Percentiles rank a stretch among this genome's conserved stretches.
These are phyloP conservation scores for Taeniopygia guttata DNA, from an alignment of 2,797 vertebrate species.

Conservation along the genomic window DNA sequence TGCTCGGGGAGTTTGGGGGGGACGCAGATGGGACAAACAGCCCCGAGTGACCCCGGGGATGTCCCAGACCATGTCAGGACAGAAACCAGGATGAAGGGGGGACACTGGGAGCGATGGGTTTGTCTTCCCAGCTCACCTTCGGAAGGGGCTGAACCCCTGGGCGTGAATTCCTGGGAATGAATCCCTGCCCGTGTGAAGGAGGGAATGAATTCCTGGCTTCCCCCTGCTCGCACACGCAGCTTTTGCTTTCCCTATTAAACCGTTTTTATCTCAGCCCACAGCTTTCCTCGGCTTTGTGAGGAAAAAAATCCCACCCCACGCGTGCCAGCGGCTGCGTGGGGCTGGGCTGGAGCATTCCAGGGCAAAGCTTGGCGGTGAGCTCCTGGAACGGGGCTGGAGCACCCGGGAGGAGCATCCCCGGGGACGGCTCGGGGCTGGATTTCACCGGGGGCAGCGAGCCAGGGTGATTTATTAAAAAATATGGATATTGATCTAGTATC, in stretches of 20 bases:
- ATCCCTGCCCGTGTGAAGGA: too few relatives aligned
- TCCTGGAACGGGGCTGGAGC: too few relatives aligned
- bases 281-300: neutral
- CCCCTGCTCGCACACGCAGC: neutral
- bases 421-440: too few relatives aligned
- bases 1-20: neutral
- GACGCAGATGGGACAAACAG: neutral
- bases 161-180: too few relatives aligned
- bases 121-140: neutral
- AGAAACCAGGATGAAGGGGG: neutral
- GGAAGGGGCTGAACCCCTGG: neutral
- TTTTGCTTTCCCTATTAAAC: neutral
- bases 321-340: too few relatives aligned
- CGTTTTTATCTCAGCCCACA: neutral
- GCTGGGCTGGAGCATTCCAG: too few relatives aligned
- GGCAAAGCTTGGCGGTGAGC: neutral
- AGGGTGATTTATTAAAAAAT: too few relatives aligned
- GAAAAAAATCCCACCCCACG: too few relatives aligned
- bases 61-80: neutral
- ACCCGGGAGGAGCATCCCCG: too few relatives aligned
- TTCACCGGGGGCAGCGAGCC: too few relatives aligned
- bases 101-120: neutral
- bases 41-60: neutral
- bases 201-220: too few relatives aligned
- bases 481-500: too few relatives aligned